These are phyloP conservation scores for Eledona agricola DNA, from an alignment of 2,888 invertebrate species.

Conservation along the genomic window DNA sequence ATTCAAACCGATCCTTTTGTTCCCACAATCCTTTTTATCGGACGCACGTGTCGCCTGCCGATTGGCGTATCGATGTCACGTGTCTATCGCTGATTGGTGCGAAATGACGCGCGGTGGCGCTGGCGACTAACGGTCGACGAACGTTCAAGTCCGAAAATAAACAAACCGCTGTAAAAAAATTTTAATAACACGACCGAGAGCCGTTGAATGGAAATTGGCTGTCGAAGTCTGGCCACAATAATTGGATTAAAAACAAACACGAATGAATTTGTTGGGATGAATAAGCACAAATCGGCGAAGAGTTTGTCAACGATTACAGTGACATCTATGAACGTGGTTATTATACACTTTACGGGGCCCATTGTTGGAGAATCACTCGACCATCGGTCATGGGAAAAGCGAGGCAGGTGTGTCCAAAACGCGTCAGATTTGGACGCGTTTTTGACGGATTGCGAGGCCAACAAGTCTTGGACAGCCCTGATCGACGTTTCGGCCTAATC, in stretches of 20 bases:
- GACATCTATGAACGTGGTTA: conserved; percentile 37
- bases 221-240: conserved; percentile 28
- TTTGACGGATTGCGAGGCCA: background rate
- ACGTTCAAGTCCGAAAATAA: background rate
- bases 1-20: too few relatives aligned
- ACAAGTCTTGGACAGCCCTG: conserved; percentile 23
- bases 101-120: too few relatives aligned
- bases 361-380: conserved; percentile 22
- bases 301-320: conserved; percentile 35
- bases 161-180: conserved; percentile 3
- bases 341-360: conserved; percentile 31
- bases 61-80: too few relatives aligned
- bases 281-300: conserved; percentile 34
- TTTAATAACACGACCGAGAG: conserved; percentile 1
- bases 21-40: too few relatives aligned
- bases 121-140: too few relatives aligned
- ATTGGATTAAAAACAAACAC: conserved; percentile 35
- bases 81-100: too few relatives aligned
- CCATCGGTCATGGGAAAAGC: conserved; percentile 17
- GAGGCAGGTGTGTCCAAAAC: conserved; percentile 30
- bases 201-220: conserved; percentile 25
- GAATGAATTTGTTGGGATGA: conserved; percentile 35
- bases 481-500: conserved; percentile 33
- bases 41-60: too few relatives aligned
- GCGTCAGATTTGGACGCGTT: background rate